phyloP scores from a whole-genome alignment of 2,797 vertebrate species.

The Australoheros facetus region DNA sequence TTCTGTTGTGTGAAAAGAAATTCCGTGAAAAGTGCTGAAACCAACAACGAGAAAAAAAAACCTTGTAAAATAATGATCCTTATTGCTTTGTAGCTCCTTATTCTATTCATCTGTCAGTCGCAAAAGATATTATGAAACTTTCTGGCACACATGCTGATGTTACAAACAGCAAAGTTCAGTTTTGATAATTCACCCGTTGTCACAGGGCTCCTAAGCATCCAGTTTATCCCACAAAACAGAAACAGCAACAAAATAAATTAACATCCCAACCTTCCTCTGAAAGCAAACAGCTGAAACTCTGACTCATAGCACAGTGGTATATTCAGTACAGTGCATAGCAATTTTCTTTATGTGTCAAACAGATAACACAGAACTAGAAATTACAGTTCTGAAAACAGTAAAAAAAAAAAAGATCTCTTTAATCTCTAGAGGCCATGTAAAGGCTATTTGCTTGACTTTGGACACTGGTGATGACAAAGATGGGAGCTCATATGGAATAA shows the following conservation, averaged over 20 bases:
- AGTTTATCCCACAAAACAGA: neutral
- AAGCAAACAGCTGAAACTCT: constrained; percentile 7
- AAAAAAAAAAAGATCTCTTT: neutral
- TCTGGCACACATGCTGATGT: neutral
- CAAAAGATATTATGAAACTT: neutral
- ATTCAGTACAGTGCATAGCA: constrained; percentile 11
- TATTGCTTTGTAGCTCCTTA: neutral
- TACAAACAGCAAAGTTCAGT: neutral
- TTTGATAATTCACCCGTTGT: constrained; percentile 8
- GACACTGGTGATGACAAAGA: constrained; percentile 21
- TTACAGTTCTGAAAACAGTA: neutral
- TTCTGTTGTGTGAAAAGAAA: constrained; percentile 7
- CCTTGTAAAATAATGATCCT: neutral
- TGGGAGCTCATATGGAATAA: constrained; percentile 24
- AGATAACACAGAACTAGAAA: constrained; percentile 23
- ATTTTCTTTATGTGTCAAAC: constrained; percentile 26
- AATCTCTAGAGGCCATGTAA: constrained; percentile 9
- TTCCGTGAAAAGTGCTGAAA: neutral
- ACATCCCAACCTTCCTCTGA: neutral
- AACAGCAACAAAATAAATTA: constrained; percentile 11
- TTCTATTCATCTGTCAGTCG: constrained; percentile 18
- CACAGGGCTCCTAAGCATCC: constrained; percentile 5
- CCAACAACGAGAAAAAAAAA: constrained; percentile 18
- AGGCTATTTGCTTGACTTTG: constrained; percentile 34
- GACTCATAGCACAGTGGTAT: constrained; percentile 8